Base-by-base conservation (phyloP, 2,797 vertebrate genomes). In the Holocentrus rufus region DNA sequence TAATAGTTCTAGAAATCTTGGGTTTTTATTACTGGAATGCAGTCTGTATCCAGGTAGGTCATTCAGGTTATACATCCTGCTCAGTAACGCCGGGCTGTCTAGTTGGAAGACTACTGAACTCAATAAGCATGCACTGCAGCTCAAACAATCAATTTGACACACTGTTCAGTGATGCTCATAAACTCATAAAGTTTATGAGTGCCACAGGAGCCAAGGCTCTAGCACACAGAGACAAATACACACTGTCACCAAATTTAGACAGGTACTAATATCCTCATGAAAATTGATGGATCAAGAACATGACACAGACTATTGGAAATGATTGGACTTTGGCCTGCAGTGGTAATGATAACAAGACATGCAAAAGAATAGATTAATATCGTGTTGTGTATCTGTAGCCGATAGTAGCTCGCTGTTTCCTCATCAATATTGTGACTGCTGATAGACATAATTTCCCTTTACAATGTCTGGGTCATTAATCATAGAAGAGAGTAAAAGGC, bases 401-500 rank as follows among this genome's bases (percentile, higher is more conserved):
- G 74, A 66, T 84, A 76, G 82, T 72, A 46, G 64, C 4, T 72
- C 56, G 8, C 65, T 46, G 6, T 86, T 81, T 84, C 74, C 80
- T 65, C 55, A 81, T 83, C 74, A 69, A 50, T 81, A 69, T 5
- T 0, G 15, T 55, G 5, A 54, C 69, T 81, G 64, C 69, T 69
- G 61, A 73, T 77, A 85, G 73, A 81, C 68, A 55, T 66, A 39
- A 77, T 73, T 76, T 68, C 73, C 63, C 52, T 75, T 62, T 67
- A 56, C 62, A 77, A 72, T 79, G 66, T 61, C 67, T 68, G 71
- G 77, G 83, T 78, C 85, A 90, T 90, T 81, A 87, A 89, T 91
- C 89, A 84, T 8, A 62, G 30, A 42, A 65, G 42, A 36, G 70
- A 61, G 52, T 67, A 76, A 76, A 69, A 83, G 70, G 55, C 75